Base-by-base conservation (phyloP, 2,888 invertebrate species). In the Microctonus hyperodae region DNA sequence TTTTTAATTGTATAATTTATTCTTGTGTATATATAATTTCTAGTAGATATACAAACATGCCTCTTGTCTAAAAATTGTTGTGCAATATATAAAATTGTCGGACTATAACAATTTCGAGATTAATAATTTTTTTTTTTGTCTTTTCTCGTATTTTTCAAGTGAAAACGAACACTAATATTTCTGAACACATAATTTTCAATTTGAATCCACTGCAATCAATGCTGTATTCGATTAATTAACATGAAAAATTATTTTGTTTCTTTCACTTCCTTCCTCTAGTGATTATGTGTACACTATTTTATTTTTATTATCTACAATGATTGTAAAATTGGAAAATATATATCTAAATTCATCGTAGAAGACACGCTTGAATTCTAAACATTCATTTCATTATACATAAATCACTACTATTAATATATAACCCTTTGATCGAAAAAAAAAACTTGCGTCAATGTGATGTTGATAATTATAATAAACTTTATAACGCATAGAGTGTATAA, bases 291-390 rank as follows among this genome's bases (percentile, higher is more conserved):
- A 51, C 22, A 25, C 5, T 44, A 25, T 13, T 28, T 11, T 31
- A 35, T 22, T n/a, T n/a, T n/a, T n/a, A n/a, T 44, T 61, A 9
- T 55, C 9, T 59, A 61, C 51, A 51, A 61, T 61, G 9, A 33
- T 61, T 51, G 61, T 61, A 61, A 61, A 61, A 61, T 61, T 61
- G 61, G 51, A 61, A 61, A 61, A 61, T 61, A 61, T 50, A 22
- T 22, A 40, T n/a, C n/a, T 61, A 61, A 61, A 51, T 48, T 25
- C 13, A 28, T 48, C 35, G 23, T n/a, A 9, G 55, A 55, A 55
- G 33, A 55, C 55, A 55, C 33, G 55, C 31, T 28, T 31, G 55
- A 28, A 16, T 16, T 13, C 55, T 31, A 55, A 55, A n/a, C 16
- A 28, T 16, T 37, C n/a, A 25, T 51, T 25, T 23, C 25, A 51